Evolutionary conservation across 2,113 vertebrate genomes (phyloP), one percentile per base, ranked within the genome.

Genomic region (Cyanoramphus novaezelandiae): DNA sequence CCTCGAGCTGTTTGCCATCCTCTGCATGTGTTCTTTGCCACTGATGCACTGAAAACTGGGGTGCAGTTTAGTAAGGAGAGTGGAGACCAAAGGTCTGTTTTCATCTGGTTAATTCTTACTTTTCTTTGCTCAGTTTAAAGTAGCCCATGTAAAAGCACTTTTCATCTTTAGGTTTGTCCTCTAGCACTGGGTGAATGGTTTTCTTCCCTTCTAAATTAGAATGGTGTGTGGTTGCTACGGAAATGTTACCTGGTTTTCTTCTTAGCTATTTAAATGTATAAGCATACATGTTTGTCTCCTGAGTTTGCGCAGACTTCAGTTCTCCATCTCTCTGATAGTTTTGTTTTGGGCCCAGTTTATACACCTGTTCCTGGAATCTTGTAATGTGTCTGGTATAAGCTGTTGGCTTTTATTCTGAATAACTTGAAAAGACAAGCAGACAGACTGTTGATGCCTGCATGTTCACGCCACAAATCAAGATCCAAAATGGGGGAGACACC

Each of bases 391-490:
- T 47, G 37, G 13, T 41, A 10, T 18, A 39, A 75, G 39, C 11
- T 68, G 35, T 20, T 39, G 31, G 17, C 15, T 69, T 9, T 44
- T 50, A 35, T 25, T 87, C 33, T 35, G 8, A 55, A 3, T 23
- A 55, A 33, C 29, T 17, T 63, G 50, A 29, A 62, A 59, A 1
- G 1, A 53, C 4, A 6, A 1, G 46, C 4, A 6, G 5, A 19
- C 18, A 49, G 35, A 20, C 17, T 25, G 8, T 17, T 31, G 47
- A 24, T 0, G 1, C 4, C 21, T 39, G 29, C 1, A 0, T 20
- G 31, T 33, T 14, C 18, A 0, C 23, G 47, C 27, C 31, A 20
- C 44, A 33, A 81, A 77, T 6, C 1, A 2, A 50, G 33, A 43
- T 21, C 19, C 43, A 16, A n/a, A 88, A 59, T 2, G 21, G 29